Evolutionary conservation across 2,113 vertebrate species (phyloP), one percentile per base, ranked within the genome.

Genomic region (Phalacrocorax aristotelis): DNA sequence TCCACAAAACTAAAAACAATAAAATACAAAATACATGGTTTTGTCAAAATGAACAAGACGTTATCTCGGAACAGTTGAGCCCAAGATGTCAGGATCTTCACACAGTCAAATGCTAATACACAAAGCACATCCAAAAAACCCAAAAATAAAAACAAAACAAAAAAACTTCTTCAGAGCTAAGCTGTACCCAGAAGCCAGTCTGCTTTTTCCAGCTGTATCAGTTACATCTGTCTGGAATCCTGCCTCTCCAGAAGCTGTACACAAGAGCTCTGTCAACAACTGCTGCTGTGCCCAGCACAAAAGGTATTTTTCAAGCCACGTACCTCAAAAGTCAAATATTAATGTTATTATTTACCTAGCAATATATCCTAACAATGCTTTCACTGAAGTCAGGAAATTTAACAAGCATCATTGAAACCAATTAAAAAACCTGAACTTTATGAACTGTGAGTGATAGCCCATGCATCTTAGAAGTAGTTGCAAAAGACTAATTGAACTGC

Each of bases 121-220:
- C 30, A 82, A 89, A 87, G 54, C 42, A 87, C 81, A 60, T 58
- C 25, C 46, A 40, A 87, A 38, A 90, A 79, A 66, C 4, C 2
- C 23, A 10, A 51, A 86, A 89, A 46, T 13, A 54, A 52, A 76
- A 93, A 13, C 20, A 30, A 74, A 93, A 13, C 54, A 93, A 77
- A 71, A 71, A 55, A 78, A 26, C 19, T 76, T 78, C 57, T 79
- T 94, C 74, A 72, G 46, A 83, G 46, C 21, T 21, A 13, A 79
- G 66, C 0, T 83, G 54, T 42, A 91, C 66, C 74, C 81, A 95
- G 78, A 84, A 90, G 66, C 29, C 89, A 30, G 51, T 44, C 52
- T 78, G 77, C 40, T 93, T 95, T 76, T 79, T 90, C 70, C 95
- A 95, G 96, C 74, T 93, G 74, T 83, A 93, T 88, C 90, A 76